Conservation (phyloP, 2,113 vertebrate genomes). For the Microtus montanus region DNA sequence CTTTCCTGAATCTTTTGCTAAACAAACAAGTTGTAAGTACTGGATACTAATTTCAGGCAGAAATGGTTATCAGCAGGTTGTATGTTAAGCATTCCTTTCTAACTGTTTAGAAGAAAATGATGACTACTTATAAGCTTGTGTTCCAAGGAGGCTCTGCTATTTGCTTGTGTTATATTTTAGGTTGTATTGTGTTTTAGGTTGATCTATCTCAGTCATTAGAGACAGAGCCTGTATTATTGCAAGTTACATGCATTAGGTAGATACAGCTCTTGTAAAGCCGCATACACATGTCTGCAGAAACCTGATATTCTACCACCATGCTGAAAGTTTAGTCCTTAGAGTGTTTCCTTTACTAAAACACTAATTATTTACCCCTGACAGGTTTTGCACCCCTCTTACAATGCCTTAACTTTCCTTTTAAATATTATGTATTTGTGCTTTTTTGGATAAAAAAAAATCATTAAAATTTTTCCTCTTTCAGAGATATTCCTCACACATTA, state of each 20-base stretch:
- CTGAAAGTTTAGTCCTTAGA: constrained; percentile 11
- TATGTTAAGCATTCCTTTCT: background rate
- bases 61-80: background rate
- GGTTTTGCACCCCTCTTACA: background rate
- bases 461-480: background rate
- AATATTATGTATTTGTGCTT: constrained; percentile 24
- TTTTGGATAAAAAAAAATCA: background rate
- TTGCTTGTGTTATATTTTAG: constrained; percentile 19
- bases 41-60: background rate
- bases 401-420: background rate
- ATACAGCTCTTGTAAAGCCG: background rate
- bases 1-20: background rate
- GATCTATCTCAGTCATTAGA: constrained; percentile 5
- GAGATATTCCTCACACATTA: background rate
- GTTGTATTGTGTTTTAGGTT: background rate
- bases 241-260: background rate
- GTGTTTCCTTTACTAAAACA: background rate
- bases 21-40: background rate
- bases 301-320: background rate
- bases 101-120: background rate
- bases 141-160: background rate
- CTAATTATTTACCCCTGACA: background rate
- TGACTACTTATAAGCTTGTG: background rate
- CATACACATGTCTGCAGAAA: background rate
- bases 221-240: background rate